Conservation (phyloP, 2,113 vertebrate genomes). For the Dipodomys spectabilis region DNA sequence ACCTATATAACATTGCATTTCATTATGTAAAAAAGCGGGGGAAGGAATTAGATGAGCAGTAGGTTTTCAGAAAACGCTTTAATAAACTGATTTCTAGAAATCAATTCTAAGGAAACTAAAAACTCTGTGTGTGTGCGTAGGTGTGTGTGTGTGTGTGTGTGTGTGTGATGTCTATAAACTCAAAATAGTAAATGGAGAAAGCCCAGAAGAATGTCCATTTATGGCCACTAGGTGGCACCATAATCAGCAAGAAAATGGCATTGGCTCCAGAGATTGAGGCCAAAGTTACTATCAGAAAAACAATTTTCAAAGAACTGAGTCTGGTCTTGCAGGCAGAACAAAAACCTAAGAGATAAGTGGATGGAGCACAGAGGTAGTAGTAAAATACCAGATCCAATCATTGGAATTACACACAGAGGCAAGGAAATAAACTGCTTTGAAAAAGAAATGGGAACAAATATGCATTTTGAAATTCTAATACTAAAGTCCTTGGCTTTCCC, state of each 20-base stretch:
- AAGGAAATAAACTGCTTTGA: background rate
- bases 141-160: no score
- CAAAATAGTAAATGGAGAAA: no score
- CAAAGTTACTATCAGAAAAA: background rate
- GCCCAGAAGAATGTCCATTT: no score
- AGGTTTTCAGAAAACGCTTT: background rate
- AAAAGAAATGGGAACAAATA: background rate
- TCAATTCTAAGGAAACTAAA: background rate
- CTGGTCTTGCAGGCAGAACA: background rate
- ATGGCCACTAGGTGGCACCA: background rate
- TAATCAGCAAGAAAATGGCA: background rate
- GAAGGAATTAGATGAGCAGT: background rate
- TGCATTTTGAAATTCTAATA: background rate
- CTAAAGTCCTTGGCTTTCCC: background rate
- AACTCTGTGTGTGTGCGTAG: no score
- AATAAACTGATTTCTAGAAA: background rate
- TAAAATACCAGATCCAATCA: background rate
- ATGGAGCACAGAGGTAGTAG: background rate
- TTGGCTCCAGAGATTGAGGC: background rate
- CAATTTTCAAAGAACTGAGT: background rate
- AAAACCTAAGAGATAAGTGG: background rate
- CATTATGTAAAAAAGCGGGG: background rate
- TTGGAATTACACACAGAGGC: background rate
- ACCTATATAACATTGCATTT: background rate
- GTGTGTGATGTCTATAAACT: no score